Conservation (phyloP, 2,888 invertebrate genomes). For the Drosophila affinis region DNA sequence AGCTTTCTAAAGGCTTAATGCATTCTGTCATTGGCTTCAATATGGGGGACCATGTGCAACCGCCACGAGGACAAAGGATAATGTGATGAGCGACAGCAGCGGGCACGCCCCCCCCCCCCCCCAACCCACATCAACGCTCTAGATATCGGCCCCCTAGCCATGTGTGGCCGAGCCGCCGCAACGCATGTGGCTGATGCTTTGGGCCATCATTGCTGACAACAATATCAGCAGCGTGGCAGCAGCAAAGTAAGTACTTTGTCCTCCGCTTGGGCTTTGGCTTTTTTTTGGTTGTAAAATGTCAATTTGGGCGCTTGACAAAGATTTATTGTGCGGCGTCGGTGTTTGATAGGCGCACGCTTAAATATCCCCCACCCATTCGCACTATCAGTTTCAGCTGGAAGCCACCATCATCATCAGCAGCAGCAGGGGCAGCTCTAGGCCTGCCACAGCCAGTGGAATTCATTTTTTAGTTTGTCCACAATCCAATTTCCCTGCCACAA, state of each 20-base stretch:
- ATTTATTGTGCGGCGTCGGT: constrained; percentile 66
- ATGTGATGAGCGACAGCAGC: constrained; percentile 64
- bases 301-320: constrained; percentile 74
- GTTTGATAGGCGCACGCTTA: constrained; percentile 63
- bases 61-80: constrained; percentile 54
- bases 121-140: constrained; percentile 46
- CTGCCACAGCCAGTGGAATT: not conserved
- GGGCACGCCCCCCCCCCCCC: constrained; percentile 39
- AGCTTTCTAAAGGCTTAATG: constrained; percentile 36
- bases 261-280: constrained; percentile 52
- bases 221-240: constrained; percentile 64
- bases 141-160: constrained; percentile 42
- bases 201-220: constrained; percentile 76
- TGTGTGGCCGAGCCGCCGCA: too few species aligned
- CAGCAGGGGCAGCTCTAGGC: not conserved
- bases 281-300: constrained; percentile 73
- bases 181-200: constrained; percentile 76
- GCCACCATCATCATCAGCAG: constrained; percentile 1
- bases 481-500: constrained; percentile 7
- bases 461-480: not conserved
- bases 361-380: constrained; percentile 47
- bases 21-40: constrained; percentile 48
- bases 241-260: constrained; percentile 63
- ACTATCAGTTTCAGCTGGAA: constrained; percentile 23
- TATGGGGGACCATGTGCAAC: constrained; percentile 37